A percentile compares a stretch with the other conserved stretches of the same genome.
Evolutionary conservation across 2,113 vertebrate species (phyloP).

Genomic region (Elgaria multicarinata): DNA sequence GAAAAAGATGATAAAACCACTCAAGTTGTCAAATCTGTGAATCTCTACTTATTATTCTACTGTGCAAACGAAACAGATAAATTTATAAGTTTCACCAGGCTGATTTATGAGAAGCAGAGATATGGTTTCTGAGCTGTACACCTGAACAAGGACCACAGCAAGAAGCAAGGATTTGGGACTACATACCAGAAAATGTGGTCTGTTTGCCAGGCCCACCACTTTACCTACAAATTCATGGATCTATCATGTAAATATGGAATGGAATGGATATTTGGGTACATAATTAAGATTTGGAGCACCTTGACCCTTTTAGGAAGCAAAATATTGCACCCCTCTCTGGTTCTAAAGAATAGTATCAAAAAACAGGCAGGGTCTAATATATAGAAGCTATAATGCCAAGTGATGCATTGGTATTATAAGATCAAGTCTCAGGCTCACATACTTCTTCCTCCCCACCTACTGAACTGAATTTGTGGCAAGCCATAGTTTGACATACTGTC

Average conservation of each 20-base stretch:
- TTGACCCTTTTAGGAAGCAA: neutral
- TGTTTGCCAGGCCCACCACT: too few relatives aligned
- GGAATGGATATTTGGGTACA: neutral
- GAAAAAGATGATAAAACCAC: neutral
- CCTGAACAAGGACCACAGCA: neutral
- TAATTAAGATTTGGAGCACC: neutral
- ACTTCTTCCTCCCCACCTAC: neutral
- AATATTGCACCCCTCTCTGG: neutral
- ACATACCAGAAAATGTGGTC: too few relatives aligned
- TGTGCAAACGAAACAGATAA: neutral
- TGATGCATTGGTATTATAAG: too few relatives aligned
- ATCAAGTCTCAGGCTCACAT: too few relatives aligned
- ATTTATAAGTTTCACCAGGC: too few relatives aligned
- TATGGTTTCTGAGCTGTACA: too few relatives aligned
- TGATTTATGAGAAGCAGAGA: too few relatives aligned
- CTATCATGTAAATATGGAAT: neutral
- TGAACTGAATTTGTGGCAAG: neutral
- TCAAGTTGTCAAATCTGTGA: neutral
- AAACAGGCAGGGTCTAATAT: neutral
- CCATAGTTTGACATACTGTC: neutral
- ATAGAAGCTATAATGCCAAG: neutral
- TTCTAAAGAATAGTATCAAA: neutral
- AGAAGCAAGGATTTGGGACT: neutral
- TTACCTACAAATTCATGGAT: too few relatives aligned
- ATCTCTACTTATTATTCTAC: neutral